Conservation (phyloP, 64 coral and sea anemone species). For the Platygyra sinensis region DNA sequence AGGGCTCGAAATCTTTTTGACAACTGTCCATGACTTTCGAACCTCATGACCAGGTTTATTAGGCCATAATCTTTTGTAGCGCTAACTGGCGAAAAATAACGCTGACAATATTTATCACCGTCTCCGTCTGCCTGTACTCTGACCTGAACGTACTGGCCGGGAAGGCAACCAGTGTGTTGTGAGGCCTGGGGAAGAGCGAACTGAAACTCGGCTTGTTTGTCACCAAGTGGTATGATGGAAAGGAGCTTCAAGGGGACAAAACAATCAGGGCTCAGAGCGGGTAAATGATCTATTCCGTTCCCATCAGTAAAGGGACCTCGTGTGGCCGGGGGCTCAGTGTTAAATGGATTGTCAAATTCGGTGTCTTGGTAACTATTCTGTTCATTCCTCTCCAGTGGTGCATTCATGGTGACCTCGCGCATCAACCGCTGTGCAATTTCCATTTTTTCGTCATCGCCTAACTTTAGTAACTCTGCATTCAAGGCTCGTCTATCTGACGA, state of each 20-base stretch:
- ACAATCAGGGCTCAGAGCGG: conserved; percentile 29
- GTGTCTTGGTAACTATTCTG: conserved; percentile 6
- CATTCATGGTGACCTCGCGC: conserved; percentile 40
- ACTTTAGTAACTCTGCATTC: conserved; percentile 42
- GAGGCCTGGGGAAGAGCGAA: conserved; percentile 23
- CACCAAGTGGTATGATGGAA: conserved; percentile 29
- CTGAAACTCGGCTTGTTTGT: conserved; percentile 36
- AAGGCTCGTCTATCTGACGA: conserved; percentile 14
- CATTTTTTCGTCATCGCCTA: conserved; percentile 32
- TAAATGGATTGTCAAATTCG: conserved; percentile 57
- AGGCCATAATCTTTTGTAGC: conserved; percentile 31
- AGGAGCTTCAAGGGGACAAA: conserved; percentile 14
- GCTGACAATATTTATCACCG: conserved; percentile 6
- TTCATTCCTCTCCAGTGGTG: neutral
- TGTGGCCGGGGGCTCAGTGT: conserved; percentile 21
- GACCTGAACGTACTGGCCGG: conserved; percentile 47
- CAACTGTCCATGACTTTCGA: conserved; percentile 50
- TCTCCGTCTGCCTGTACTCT: neutral
- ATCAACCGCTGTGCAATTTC: conserved; percentile 26
- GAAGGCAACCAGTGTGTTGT: conserved; percentile 39
- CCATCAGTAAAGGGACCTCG: conserved; percentile 12
- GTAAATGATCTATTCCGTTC: conserved; percentile 17
- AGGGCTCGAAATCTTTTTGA: conserved; percentile 7
- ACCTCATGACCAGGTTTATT: conserved; percentile 32
- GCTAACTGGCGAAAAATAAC: conserved; percentile 50